phyloP scores from a whole-genome alignment of 2,797 vertebrate genomes.

The Euphonia xanthogaster region DNA sequence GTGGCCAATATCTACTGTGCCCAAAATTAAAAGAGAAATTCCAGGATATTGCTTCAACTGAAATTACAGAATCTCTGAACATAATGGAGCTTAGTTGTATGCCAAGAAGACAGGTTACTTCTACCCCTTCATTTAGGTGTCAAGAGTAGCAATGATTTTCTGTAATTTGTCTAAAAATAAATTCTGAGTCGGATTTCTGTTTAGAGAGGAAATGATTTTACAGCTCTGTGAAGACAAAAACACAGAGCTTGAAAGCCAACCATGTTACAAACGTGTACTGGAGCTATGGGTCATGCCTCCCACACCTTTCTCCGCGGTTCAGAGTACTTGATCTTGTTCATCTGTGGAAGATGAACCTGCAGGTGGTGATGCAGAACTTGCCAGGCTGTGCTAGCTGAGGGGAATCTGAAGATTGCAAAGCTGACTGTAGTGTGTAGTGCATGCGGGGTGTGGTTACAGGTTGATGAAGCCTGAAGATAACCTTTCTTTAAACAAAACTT shows the following conservation, averaged over 20 bases:
- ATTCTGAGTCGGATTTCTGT: not conserved
- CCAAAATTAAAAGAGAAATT: not conserved
- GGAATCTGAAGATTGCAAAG: too few species aligned
- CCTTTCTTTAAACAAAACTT: not conserved
- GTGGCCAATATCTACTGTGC: not conserved
- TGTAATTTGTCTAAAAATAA: not conserved
- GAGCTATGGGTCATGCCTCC: not conserved
- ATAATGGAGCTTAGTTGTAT: not conserved
- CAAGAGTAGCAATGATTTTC: not conserved
- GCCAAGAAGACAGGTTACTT: not conserved
- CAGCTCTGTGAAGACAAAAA: not conserved
- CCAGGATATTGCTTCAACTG: not conserved
- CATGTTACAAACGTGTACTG: fast-evolving
- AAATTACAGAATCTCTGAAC: not conserved
- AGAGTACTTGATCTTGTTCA: too few species aligned
- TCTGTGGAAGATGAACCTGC: too few species aligned
- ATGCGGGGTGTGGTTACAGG: fast-evolving
- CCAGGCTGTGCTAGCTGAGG: fast-evolving
- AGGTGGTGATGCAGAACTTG: not conserved
- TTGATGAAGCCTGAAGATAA: not conserved
- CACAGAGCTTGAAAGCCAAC: not conserved
- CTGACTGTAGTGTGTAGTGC: fast-evolving
- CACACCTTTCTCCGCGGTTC: not conserved
- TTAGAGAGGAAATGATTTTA: not conserved
- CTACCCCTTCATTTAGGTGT: not conserved